phyloP scores from a whole-genome alignment of 2,113 vertebrate species.

The Electrona antarctica region DNA sequence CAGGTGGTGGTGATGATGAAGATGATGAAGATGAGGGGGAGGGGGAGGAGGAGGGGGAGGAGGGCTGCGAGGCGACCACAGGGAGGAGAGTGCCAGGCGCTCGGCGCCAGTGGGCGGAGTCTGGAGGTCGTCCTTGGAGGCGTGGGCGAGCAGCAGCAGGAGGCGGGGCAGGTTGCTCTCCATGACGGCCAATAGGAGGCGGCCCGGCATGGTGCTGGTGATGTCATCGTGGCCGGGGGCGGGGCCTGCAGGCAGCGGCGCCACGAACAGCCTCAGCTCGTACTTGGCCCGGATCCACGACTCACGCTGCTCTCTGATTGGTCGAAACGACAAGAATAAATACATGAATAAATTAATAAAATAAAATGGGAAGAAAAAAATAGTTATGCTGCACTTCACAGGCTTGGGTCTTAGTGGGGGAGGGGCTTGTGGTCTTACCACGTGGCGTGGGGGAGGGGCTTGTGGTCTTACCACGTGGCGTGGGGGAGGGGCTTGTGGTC shows the following conservation, averaged over 20 bases:
- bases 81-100: constrained; percentile 56
- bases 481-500: too few relatives aligned
- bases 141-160: constrained; percentile 89
- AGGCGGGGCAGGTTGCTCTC: constrained; percentile 86
- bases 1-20: constrained; percentile 51
- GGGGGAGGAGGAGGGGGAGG: too few relatives aligned
- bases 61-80: too few relatives aligned
- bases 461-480: constrained; percentile 55
- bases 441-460: too few relatives aligned
- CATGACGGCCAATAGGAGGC: constrained; percentile 83
- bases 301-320: constrained; percentile 87
- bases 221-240: constrained; percentile 62
- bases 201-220: constrained; percentile 80
- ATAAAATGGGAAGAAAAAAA: too few relatives aligned
- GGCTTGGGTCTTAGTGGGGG: too few relatives aligned
- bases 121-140: constrained; percentile 87
- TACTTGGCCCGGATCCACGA: constrained; percentile 93
- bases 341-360: not conserved
- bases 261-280: constrained; percentile 90
- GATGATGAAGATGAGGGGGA: too few relatives aligned
- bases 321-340: not conserved
- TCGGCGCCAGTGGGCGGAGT: constrained; percentile 42
- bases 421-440: too few relatives aligned
- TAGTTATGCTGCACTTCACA: too few relatives aligned
- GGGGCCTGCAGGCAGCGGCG: constrained; percentile 77